A percentile compares a stretch with the other conserved stretches of the same genome.
Evolutionary conservation across 2,797 vertebrate species (phyloP).

Genomic region (Phyllotis vaccarum): DNA sequence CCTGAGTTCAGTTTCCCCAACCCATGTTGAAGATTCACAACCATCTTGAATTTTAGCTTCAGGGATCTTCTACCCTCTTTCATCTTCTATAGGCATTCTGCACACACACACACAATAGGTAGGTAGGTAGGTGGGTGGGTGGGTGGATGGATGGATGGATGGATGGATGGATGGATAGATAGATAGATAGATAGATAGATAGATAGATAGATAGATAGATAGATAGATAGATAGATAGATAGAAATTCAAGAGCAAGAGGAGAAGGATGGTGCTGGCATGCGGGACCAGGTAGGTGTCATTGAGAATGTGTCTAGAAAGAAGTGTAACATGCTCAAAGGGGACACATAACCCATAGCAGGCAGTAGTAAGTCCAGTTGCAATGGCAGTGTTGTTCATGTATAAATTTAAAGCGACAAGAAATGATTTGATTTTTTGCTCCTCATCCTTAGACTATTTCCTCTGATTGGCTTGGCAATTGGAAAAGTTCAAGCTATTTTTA

Average conservation of each 20-base stretch:
- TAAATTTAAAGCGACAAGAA: background rate
- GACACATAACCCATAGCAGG: background rate
- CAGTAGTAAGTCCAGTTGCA: background rate
- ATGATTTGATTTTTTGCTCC: background rate
- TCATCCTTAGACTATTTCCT: conserved; percentile 20
- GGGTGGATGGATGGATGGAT: too few species aligned
- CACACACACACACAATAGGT: too few species aligned
- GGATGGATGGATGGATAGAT: too few species aligned
- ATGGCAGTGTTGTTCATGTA: background rate
- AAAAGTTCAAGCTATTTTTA: background rate
- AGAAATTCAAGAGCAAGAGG: background rate
- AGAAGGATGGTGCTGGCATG: background rate
- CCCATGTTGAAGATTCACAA: background rate
- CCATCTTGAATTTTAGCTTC: background rate
- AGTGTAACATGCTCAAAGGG: background rate
- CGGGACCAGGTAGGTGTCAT: background rate
- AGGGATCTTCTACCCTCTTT: background rate
- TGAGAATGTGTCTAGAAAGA: background rate
- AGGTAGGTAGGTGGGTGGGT: background rate
- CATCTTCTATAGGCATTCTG: too few species aligned
- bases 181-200: background rate
- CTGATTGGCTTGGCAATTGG: background rate
- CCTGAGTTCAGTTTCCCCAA: too few species aligned
- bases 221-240: background rate
- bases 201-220: background rate